Conservation (phyloP, 2,113 vertebrate genomes). For the Jacana jacana region DNA sequence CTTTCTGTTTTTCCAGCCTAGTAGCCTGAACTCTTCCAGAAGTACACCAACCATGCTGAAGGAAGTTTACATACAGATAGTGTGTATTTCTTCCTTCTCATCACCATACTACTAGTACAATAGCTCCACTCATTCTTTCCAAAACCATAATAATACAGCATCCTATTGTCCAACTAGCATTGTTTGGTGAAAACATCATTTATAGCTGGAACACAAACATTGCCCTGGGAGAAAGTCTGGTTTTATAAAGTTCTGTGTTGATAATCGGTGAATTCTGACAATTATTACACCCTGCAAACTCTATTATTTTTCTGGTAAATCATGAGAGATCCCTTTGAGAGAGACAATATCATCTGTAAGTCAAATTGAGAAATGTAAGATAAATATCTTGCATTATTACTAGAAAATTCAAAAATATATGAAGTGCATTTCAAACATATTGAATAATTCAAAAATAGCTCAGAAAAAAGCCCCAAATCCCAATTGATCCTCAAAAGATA, state of each 20-base stretch:
- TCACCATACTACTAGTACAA: not conserved
- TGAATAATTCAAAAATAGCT: slow-evolving; percentile 29
- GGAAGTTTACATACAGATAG: not conserved
- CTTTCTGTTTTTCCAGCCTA: not conserved
- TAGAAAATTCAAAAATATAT: slow-evolving; percentile 5
- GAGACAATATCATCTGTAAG: slow-evolving; percentile 34
- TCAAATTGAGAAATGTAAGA: slow-evolving; percentile 10
- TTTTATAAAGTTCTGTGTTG: not conserved
- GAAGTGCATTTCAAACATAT: slow-evolving; percentile 10
- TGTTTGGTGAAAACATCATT: not conserved
- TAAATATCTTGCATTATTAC: slow-evolving; percentile 4
- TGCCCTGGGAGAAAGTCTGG: not conserved
- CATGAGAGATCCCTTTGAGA: not conserved
- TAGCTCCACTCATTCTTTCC: not conserved
- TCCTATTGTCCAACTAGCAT: not conserved
- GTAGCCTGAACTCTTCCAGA: not conserved
- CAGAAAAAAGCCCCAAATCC: not conserved
- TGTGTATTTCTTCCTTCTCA: not conserved
- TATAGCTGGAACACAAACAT: not conserved
- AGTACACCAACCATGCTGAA: not conserved
- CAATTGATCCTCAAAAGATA: not conserved
- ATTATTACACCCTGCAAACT: not conserved
- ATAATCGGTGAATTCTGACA: not conserved
- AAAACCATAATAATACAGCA: not conserved
- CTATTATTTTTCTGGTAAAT: slow-evolving; percentile 13